Percentiles rank a stretch among this genome's conserved stretches.
Evolutionary conservation across 2,888 invertebrate species (phyloP).

Genomic region (Pycnomerus fuliginosus): DNA sequence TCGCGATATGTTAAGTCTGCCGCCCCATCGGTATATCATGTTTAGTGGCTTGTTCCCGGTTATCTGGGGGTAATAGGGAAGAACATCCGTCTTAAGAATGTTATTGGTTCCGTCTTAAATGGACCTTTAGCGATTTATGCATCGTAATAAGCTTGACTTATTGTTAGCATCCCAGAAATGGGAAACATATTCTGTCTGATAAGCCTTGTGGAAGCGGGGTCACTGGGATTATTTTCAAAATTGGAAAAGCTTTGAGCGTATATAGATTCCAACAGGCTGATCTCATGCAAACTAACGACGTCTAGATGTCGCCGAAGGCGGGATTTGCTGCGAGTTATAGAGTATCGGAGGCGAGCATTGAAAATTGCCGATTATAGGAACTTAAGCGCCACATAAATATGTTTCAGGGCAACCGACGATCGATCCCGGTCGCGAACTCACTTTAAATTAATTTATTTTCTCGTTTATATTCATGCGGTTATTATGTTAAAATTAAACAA

Average conservation of each 20-base stretch:
- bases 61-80: constrained; percentile 44
- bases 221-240: constrained; percentile 38
- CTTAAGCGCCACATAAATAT: constrained; percentile 48
- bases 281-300: constrained; percentile 46
- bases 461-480: no score
- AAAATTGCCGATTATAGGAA: constrained; percentile 49
- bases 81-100: constrained; percentile 46
- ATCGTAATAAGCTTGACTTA: constrained; percentile 38
- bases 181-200: constrained; percentile 25
- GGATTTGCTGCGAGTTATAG: constrained; percentile 45
- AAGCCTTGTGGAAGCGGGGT: neutral
- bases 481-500: no score
- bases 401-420: no score
- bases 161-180: constrained; percentile 23
- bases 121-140: constrained; percentile 44
- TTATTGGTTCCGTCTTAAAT: constrained; percentile 46
- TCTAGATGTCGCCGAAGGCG: constrained; percentile 46
- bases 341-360: constrained; percentile 45
- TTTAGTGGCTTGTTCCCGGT: constrained; percentile 47
- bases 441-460: no score
- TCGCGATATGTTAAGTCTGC: constrained; percentile 29
- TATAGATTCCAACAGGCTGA: constrained; percentile 43
- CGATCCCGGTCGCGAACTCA: no score
- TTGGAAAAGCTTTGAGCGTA: constrained; percentile 35
- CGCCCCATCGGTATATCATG: constrained; percentile 43